These are phyloP conservation scores for Dromiciops gliroides DNA, from an alignment of 2,113 vertebrate species.

Conservation along the genomic window DNA sequence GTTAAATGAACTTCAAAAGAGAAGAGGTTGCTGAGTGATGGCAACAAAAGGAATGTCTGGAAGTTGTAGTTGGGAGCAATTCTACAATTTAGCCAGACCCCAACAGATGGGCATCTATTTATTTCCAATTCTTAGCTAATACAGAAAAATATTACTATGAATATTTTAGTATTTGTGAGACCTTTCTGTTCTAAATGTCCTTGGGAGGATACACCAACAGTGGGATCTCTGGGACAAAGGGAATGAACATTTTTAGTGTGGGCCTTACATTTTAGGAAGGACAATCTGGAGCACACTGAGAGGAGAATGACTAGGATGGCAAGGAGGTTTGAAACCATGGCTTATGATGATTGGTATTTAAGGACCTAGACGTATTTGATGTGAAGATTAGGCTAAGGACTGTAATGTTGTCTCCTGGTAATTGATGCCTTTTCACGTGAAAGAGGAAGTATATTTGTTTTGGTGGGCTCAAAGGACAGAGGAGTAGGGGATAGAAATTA, in stretches of 20 bases:
- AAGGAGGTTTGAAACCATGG: not conserved
- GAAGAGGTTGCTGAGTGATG: not conserved
- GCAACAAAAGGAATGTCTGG: not conserved
- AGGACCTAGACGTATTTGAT: not conserved
- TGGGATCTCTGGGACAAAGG: not conserved
- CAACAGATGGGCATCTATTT: not conserved
- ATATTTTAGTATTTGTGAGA: not conserved
- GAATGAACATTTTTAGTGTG: not conserved
- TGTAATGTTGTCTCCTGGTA: not conserved
- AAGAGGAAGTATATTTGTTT: not conserved
- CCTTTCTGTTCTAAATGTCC: not conserved
- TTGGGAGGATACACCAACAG: not conserved
- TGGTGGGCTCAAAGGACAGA: not conserved
- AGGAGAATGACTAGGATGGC: not conserved
- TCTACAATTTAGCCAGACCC: not conserved
- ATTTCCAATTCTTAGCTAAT: not conserved
- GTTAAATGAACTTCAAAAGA: not conserved
- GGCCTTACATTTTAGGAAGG: not conserved
- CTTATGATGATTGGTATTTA: not conserved
- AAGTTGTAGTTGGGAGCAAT: not conserved
- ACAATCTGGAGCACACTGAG: too few relatives aligned
- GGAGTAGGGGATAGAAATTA: not conserved
- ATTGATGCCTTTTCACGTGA: not conserved
- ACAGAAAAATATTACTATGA: not conserved
- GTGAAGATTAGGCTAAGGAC: not conserved